phyloP scores from a whole-genome alignment of 2,113 vertebrate genomes.

The Alethe diademata region DNA sequence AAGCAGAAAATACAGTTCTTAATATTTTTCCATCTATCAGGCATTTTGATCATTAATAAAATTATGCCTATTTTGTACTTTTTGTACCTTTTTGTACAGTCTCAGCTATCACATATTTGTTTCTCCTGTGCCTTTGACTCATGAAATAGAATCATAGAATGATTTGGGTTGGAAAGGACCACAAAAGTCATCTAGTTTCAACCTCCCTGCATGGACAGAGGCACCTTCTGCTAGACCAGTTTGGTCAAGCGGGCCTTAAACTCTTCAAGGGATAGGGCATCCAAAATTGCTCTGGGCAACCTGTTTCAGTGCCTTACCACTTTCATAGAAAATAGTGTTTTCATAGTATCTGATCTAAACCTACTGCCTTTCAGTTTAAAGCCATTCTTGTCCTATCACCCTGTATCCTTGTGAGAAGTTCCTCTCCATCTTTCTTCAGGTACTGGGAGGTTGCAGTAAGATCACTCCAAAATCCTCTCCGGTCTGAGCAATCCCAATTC shows the following conservation, averaged over 20 bases:
- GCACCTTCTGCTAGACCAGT: neutral
- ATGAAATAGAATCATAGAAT: neutral
- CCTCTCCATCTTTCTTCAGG: neutral
- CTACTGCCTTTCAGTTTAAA: neutral
- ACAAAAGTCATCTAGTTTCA: neutral
- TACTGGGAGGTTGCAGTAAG: neutral
- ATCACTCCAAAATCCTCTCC: neutral
- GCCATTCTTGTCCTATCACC: neutral
- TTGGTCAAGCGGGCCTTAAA: neutral
- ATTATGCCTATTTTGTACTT: neutral
- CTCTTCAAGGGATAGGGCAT: neutral
- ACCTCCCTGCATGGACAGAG: rapidly evolving
- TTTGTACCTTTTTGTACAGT: neutral
- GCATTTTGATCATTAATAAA: neutral
- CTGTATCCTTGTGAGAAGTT: neutral
- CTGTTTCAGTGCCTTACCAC: neutral
- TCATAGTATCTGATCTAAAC: neutral
- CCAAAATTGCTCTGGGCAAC: neutral
- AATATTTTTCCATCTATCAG: neutral
- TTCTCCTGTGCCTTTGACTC: neutral
- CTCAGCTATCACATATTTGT: neutral
- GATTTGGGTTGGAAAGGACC: no score
- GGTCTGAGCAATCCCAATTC: neutral
- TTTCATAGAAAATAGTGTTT: neutral
- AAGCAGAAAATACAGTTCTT: neutral